Conservation (phyloP, 2,113 vertebrate genomes). For the Smithornis capensis region DNA sequence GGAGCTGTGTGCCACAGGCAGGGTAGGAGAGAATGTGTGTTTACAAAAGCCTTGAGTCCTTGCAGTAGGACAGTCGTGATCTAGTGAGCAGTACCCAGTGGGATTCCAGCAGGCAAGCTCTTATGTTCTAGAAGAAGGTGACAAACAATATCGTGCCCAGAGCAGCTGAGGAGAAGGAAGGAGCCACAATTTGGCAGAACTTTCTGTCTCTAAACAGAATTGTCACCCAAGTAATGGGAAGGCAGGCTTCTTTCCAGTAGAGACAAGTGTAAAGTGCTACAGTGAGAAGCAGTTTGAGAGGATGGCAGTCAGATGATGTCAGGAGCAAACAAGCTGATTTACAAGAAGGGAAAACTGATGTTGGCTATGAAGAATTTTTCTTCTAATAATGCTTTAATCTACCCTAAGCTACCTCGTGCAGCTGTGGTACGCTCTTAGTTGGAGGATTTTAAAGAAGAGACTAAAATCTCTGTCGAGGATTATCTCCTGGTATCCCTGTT, state of each 20-base stretch:
- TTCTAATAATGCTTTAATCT: neutral
- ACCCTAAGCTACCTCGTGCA: neutral
- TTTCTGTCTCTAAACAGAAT: conserved; percentile 13
- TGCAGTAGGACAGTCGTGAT: neutral
- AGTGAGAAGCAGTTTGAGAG: neutral
- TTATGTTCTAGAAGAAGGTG: neutral
- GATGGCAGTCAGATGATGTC: neutral
- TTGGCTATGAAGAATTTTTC: neutral
- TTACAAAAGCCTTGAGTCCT: neutral
- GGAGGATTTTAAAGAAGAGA: neutral
- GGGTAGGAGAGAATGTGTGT: neutral
- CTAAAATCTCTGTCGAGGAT: neutral
- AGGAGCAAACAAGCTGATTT: neutral
- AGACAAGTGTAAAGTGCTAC: neutral
- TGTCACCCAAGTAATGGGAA: neutral
- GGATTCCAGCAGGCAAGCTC: neutral
- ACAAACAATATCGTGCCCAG: neutral
- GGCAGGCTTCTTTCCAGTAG: neutral
- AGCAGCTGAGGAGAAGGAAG: conserved; percentile 19
- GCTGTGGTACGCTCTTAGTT: neutral
- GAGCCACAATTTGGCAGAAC: conserved; percentile 1
- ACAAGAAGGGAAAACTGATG: neutral
- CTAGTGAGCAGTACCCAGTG: neutral
- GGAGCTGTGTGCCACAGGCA: neutral
- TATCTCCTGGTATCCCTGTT: conserved; percentile 5